Base-by-base conservation (phyloP, 2,888 invertebrate genomes). In the Caprella mutica region DNA sequence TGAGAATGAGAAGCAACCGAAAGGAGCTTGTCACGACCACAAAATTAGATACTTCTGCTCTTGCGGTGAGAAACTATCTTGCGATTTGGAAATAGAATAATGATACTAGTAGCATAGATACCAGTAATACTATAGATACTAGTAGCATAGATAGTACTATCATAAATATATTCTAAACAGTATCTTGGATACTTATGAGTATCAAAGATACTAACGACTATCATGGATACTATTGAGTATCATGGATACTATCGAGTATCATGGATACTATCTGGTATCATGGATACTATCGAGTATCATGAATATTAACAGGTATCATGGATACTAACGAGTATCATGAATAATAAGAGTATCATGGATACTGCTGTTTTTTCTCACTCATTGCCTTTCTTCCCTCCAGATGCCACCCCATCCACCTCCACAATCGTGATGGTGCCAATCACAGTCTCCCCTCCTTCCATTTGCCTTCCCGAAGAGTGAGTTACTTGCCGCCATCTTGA, bases 361-460 rank as follows among this genome's bases (percentile, higher is more conserved):
- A n/a, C n/a, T n/a, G n/a, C n/a, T n/a, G n/a, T n/a, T n/a, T n/a
- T n/a, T 33, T 9, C 33, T 33, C 8, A 33, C 33, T 33, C 12
- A 9, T 8, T 9, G 9, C 12, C 33, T 9, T 33, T 33, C 12
- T 12, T 29, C 6, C 4, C 3, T 2, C 24, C 54, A 61, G 62
- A 55, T n/a, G 57, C 65, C 2, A 52, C 62, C 2, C 39, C 60
- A 9, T 59, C 57, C n/a, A 58, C 60, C 19, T 54, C 61, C 8
- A 66, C 74, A 1, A 68, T 66, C n/a, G 56, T 63, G 17, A 43
- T 66, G 8, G 26, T 74, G 1, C 69, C 70, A 14, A 69, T 69
- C 5, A 73, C 74, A 0, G 71, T 69, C 0, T 71, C 75, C 0
- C 76, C 76, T 23, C 77, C 77, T n/a, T 72, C 74, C 2, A 69